phyloP scores from a whole-genome alignment of 2,113 vertebrate species.

The Quiscalus mexicanus region DNA sequence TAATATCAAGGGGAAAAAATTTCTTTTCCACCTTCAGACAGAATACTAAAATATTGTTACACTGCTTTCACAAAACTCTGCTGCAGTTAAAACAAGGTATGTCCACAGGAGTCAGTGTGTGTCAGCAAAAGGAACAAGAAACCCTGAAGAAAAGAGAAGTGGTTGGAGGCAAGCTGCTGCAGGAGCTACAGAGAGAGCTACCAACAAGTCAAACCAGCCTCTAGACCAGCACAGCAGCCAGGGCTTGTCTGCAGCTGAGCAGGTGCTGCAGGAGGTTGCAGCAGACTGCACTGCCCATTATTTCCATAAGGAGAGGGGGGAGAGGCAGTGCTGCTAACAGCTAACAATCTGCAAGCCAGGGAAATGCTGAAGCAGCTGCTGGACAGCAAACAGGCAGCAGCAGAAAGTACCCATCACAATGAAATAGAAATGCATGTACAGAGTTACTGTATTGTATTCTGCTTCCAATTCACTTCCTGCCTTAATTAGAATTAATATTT shows the following conservation, averaged over 20 bases:
- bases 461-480: background rate
- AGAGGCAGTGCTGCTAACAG: background rate
- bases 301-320: background rate
- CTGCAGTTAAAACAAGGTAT: background rate
- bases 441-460: background rate
- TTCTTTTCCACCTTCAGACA: background rate
- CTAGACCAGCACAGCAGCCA: background rate
- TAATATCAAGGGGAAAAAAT: background rate
- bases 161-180: background rate
- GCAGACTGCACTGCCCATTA: background rate
- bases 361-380: background rate
- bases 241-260: background rate
- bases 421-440: background rate
- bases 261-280: background rate
- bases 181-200: background rate
- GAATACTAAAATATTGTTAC: background rate
- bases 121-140: background rate
- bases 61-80: background rate
- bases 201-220: background rate
- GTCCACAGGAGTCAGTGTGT: background rate
- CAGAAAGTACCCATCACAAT: background rate
- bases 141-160: background rate
- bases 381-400: background rate
- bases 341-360: background rate
- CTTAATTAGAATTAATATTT: conserved; percentile 36